Evolutionary conservation across 2,888 invertebrate species (phyloP), one percentile per base, ranked within the genome.

Genomic region (Mimumesa dahlbomi): DNA sequence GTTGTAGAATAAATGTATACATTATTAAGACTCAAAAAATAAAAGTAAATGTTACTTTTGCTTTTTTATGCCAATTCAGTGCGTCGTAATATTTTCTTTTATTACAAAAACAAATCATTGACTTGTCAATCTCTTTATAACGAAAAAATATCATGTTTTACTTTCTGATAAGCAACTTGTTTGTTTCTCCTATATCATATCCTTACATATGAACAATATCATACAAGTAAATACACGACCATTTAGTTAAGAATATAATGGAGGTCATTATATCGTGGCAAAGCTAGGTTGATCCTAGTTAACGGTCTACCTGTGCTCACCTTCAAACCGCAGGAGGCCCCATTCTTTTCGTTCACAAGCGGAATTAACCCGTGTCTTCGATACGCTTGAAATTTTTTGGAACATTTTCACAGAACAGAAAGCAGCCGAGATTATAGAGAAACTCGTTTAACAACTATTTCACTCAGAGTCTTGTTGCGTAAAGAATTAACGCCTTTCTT

Each of bases 331-430:
- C 63, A 56, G 64, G 68, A 56, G 52, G 65, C 49, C 25, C 46
- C 48, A 42, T 73, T 73, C 63, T 73, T 66, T 74, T 43, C 61
- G 34, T 19, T 25, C 62, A 36, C 25, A 18, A 43, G 34, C 22
- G 67, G 72, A 77, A 79, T 79, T 79, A 79, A 74, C 70, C 63
- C 66, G 69, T 68, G 70, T 59, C 70, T 73, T 61, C 70, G 74
- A 77, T 48, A 77, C 75, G 75, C 70, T 77, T 61, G 69, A 57
- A 76, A 62, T 57, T 67, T 76, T 79, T 72, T 40, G 67, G 58
- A 19, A 76, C 79, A 64, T 67, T 79, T 66, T 62, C 58, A 48
- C 48, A 31, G 43, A 56, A 48, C 29, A 58, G 59, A 72, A 58
- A 70, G 58, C 38, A 42, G 57, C 40, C 42, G 49, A 25, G 58